Base-by-base conservation (phyloP, 1,140 invertebrate species). In the Stegodyphus mimosarum region DNA sequence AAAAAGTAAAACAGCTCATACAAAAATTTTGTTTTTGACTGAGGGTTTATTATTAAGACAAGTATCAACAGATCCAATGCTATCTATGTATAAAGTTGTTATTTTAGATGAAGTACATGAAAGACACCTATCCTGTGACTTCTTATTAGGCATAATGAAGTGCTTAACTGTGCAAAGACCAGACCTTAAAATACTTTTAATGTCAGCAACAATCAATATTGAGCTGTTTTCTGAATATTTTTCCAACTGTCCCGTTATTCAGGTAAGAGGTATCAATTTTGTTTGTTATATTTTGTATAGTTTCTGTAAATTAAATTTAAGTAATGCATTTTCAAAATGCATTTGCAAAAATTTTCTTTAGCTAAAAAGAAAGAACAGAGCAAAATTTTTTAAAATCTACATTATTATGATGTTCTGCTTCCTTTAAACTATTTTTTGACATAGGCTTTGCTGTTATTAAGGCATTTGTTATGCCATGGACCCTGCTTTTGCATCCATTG, bases 201-300 rank as follows among this genome's bases (percentile, higher is more conserved):
- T 99, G 98, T 99, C 97, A 7, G 98, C 98, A 13, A 99, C 98
- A 3, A 99, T 99, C 64, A 99, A 99, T 91, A 95, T 99, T 66
- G 92, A 97, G 87, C 91, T 99, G 2, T 99, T 99, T 91, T 93
- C 93, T 87, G 92, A 94, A 86, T 99, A 98, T 91, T 99, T 99
- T 91, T 92, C 94, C 86, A 92, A 94, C 67, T 95, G 95, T 63
- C 93, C 93, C 87, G 92, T 98, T 70, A 94, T 98, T 88, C 93
- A 97, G 91, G 94, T 94, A 90, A 88, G 53, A 9, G 0, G 15
- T 10, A 60, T 60, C 15, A 10, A 60, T 60, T 60, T 60, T 60
- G 9, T 72, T 4, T 49, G 6, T 49, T 33, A 72, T 72, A 50
- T 50, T 49, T n/a, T n/a, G n/a, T n/a, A n/a, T n/a, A n/a, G n/a